Conservation (phyloP, 2,797 vertebrate species). For the Cossypha heuglini region DNA sequence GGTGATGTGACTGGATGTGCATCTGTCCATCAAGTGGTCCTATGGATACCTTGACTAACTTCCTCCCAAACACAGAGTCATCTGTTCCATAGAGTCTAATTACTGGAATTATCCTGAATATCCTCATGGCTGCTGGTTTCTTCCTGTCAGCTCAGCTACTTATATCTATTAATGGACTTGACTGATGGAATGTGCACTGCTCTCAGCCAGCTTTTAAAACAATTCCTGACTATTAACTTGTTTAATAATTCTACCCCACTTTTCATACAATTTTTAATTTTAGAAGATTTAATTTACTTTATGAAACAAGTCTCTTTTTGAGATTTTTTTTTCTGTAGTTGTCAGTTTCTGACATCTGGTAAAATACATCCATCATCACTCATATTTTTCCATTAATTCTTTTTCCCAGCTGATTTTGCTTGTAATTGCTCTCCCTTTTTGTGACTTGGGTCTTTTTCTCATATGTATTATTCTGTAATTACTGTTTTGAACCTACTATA, state of each 20-base stretch:
- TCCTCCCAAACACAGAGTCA: background rate
- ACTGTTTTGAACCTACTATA: conserved; percentile 42
- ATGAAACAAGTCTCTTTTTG: background rate
- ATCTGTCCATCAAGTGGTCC: background rate
- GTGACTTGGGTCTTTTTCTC: background rate
- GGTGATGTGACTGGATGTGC: background rate
- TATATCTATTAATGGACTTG: background rate
- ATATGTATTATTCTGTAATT: conserved; percentile 46
- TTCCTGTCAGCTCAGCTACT: background rate
- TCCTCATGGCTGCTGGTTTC: background rate
- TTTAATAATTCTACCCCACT: background rate
- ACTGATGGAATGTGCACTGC: background rate
- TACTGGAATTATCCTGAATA: background rate
- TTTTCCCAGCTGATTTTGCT: conserved; percentile 15
- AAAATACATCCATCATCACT: conserved; percentile 27
- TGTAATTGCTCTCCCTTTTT: conserved; percentile 29
- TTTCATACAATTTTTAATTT: background rate
- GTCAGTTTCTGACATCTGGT: conserved; percentile 1
- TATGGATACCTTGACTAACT: background rate
- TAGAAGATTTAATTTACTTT: background rate
- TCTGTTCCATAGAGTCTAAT: background rate
- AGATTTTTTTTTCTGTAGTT: background rate
- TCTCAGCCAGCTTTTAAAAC: background rate
- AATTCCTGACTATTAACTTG: background rate
- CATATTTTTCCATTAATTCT: conserved; percentile 44